phyloP scores from a whole-genome alignment of 2,113 vertebrate genomes.

The Pardalotus punctatus region DNA sequence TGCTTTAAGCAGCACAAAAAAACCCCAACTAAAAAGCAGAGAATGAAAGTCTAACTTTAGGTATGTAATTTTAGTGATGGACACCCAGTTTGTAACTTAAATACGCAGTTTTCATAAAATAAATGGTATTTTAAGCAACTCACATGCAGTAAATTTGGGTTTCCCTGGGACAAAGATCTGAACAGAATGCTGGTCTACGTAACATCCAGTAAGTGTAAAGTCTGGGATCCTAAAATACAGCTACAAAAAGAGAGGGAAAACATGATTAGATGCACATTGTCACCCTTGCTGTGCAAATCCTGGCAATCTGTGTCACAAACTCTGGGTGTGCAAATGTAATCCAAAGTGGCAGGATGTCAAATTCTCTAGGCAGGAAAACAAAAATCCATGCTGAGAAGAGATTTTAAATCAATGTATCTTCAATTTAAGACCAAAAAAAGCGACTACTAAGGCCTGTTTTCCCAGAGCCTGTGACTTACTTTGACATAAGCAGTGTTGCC shows the following conservation, averaged over 20 bases:
- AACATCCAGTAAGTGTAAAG: conserved; percentile 89
- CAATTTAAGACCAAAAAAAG: background rate
- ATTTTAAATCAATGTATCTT: background rate
- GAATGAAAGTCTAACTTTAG: background rate
- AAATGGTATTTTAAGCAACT: conserved; percentile 58
- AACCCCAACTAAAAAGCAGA: background rate
- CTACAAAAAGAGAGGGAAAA: conserved; percentile 67
- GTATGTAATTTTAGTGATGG: rapidly evolving
- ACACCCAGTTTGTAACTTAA: background rate
- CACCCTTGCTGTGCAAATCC: background rate
- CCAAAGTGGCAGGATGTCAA: background rate
- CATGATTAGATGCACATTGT: background rate
- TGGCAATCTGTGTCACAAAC: background rate
- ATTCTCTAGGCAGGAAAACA: background rate
- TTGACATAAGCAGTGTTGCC: conserved; percentile 88
- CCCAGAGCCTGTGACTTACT: conserved; percentile 68
- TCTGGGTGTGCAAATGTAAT: background rate
- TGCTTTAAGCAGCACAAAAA: background rate
- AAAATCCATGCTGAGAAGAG: background rate
- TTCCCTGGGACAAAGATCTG: conserved; percentile 90
- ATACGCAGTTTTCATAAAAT: background rate
- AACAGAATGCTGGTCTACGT: conserved; percentile 89
- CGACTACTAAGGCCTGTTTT: background rate
- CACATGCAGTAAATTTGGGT: conserved; percentile 84
- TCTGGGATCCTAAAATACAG: conserved; percentile 90